Evolutionary conservation across 2,888 invertebrate genomes (phyloP).

Genomic region (Hirtodrosophila cameraria): DNA sequence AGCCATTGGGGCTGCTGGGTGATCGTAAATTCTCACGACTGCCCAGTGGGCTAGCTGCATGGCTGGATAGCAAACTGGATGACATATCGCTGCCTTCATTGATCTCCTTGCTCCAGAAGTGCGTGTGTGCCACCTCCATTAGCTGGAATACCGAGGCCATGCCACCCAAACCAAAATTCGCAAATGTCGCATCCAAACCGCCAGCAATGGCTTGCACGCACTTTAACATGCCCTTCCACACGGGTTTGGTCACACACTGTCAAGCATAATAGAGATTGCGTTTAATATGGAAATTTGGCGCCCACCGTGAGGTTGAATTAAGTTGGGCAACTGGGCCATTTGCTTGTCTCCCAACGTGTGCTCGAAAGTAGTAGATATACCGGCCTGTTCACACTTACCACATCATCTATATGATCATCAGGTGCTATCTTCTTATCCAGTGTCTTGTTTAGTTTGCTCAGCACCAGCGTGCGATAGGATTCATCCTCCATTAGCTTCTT

Average conservation of each 20-base stretch:
- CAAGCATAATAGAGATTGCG: not conserved
- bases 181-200: slow-evolving; percentile 95
- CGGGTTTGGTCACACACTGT: slow-evolving; percentile 92
- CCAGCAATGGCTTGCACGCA: slow-evolving; percentile 94
- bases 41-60: slow-evolving; percentile 86
- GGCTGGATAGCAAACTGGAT: slow-evolving; percentile 83
- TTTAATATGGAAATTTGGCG: too few relatives aligned
- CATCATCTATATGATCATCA: slow-evolving; percentile 98
- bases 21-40: slow-evolving; percentile 89
- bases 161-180: slow-evolving; percentile 97
- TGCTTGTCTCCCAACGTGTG: too few relatives aligned
- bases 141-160: slow-evolving; percentile 99
- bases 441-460: slow-evolving; percentile 97
- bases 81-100: slow-evolving; percentile 86
- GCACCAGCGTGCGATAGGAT: slow-evolving; percentile 97
- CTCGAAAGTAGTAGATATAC: not conserved
- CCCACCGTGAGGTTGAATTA: too few relatives aligned
- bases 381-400: slow-evolving; percentile 88
- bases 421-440: slow-evolving; percentile 96
- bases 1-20: slow-evolving; percentile 85
- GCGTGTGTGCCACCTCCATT: slow-evolving; percentile 99
- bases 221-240: slow-evolving; percentile 99
- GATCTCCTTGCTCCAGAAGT: slow-evolving; percentile 97
- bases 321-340: too few relatives aligned
- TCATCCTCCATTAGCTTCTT: slow-evolving; percentile 99